Base-by-base conservation (phyloP, 2,888 invertebrate species). In the Noctua janthina region DNA sequence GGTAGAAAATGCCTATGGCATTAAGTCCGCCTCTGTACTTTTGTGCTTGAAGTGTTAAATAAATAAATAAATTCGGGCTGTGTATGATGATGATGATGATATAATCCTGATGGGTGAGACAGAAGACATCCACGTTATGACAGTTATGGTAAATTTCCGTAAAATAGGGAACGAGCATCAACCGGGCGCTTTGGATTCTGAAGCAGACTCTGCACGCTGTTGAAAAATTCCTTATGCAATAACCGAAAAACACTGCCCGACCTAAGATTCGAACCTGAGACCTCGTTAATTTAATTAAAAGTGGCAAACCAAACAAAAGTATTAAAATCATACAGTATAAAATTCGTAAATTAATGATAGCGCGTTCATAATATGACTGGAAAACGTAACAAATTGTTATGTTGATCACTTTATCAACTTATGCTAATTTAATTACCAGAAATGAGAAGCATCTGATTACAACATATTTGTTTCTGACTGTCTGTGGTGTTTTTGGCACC, bases 341-440 rank as follows among this genome's bases (percentile, higher is more conserved):
- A 35, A 5, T 51, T 51, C 51, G 17, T 29, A 74, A 49, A 72
- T 49, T 69, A 72, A 69, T 78, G 15, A 54, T 54, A 35, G 62
- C 43, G 62, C 43, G 11, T 66, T 77, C 20, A 71, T 54, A 39
- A 59, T 70, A 72, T 66, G 20, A 56, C 74, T 56, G 29, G 15
- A 46, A 39, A 83, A 54, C n/a, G 8, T 64, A 69, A 79, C 68
- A 68, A 74, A 68, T 66, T 56, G 51, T 51, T 11, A 23, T 23
- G 15, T 76, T 54, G 39, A 49, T 23, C 56, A 68, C 43, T 76
- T 71, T 66, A 75, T 79, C 74, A 72, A 85, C 10, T 71, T 82
- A 85, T 79, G 78, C 4, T 76, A 85, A 85, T 85, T 84, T 64
- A 81, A 74, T 73, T 74, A 68, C 39, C 43, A 66, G 20, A 23